Evolutionary conservation across 2,797 vertebrate species (phyloP), one percentile per base, ranked within the genome.

Genomic region (Margarornis squamiger): DNA sequence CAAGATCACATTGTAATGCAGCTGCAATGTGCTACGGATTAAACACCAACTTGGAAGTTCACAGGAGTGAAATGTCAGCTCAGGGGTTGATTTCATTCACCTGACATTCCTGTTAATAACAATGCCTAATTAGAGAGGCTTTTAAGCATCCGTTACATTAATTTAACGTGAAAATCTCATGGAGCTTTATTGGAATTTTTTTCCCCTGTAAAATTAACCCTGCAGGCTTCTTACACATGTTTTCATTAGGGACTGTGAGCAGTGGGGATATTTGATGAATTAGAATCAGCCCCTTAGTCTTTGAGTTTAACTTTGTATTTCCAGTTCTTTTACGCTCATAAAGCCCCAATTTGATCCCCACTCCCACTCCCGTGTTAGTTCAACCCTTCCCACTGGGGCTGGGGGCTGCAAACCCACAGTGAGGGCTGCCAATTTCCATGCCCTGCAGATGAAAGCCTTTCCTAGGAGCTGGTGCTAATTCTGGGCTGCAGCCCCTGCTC

Each of bases 91-190:
- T 96, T 96, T 95, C 96, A 96, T 97, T 97, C 97, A 97, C 97
- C 97, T 97, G 96, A 96, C 96, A 97, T 95, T 95, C 88, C 95
- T 83, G 95, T 91, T 96, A 97, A 97, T 97, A 97, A 97, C 95
- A 96, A 97, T 95, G 94, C 90, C 97, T 98, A 98, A 98, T 98
- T 98, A 98, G 97, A 96, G 94, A 96, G 97, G 96, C 97, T 98
- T 98, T 98, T 97, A 97, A 98, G 97, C 97, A 98, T 98, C 95
- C 96, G 88, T 97, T 97, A 97, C 96, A 96, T 98, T 98, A 97
- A 98, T 98, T 97, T 98, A 97, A 98, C 16, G 26, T 67, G 93
- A 97, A 97, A 97, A 97, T 97, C 97, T 96, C 97, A 94, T 92
- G 92, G 95, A 96, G 96, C 90, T 97, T 96, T 97, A 97, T 94